Evolutionary conservation across 2,888 invertebrate genomes (phyloP), one percentile per base, ranked within the genome.

Genomic region (Nomada lathburiana): DNA sequence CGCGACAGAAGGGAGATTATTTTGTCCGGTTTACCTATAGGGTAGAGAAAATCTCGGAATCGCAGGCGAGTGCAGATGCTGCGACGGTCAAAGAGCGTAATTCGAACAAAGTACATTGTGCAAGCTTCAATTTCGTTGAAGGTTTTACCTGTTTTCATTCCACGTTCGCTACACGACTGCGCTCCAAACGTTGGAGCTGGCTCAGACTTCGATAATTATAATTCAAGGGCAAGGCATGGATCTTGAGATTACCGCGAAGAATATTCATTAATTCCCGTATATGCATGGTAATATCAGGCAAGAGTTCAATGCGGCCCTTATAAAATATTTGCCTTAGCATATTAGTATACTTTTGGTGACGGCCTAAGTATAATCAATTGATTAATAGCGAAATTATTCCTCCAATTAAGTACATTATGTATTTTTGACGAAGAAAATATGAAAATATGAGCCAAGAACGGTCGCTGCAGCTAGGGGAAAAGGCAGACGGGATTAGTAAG

Each of bases 401-500:
- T 36, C 36, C 36, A 7, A 36, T 36, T 36, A 36, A 36, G 36
- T 36, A 0, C 36, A 7, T 36, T 36, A 36, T 36, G 1, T 65
- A 42, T 29, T 20, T 29, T 42, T 26, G 60, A 55, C 62, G 55
- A 67, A 63, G 71, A 29, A n/a, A 47, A 47, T 23, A 36, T 36
- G 29, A 36, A 7, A 7, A 7, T 29, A 29, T 7, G 29, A 29
- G 29, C 29, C 36, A 36, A 9, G 1, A 5, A 36, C 7, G 0
- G 1, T 5, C 36, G 7, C 7, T 36, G 36, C 7, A 36, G 36
- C 36, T 1, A 36, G 11, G 63, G 57, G 23, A 20, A 44, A 42
- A 59, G 23, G 44, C 18, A 20, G 9, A 20, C 68, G n/a, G 53
- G 13, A 65, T 52, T 42, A 36, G 63, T 72, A 57, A 79, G 77